phyloP scores from a whole-genome alignment of 2,797 vertebrate genomes.

The Aldrovandia affinis region DNA sequence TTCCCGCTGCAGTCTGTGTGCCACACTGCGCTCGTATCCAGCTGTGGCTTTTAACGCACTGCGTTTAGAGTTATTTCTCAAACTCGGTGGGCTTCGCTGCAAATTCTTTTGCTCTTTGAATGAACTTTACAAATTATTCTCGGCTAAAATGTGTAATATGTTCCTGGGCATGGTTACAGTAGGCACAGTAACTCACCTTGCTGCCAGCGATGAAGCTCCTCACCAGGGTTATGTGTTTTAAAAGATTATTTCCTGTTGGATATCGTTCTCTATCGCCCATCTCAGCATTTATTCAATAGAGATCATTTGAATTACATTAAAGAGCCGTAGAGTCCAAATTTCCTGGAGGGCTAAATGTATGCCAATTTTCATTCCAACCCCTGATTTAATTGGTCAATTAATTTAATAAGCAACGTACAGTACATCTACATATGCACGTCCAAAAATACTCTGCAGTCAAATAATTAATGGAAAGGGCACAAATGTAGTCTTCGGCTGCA shows the following conservation, averaged over 20 bases:
- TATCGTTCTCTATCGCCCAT: background rate
- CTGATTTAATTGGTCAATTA: conserved; percentile 5
- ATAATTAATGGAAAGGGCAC: background rate
- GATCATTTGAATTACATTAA: background rate
- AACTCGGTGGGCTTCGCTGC: too few species aligned
- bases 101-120: background rate
- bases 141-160: background rate
- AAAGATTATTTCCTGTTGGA: too few species aligned
- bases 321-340: background rate
- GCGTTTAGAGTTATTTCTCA: too few species aligned
- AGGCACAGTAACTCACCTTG: background rate
- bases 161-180: background rate
- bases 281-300: background rate
- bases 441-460: background rate
- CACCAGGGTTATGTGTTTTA: background rate
- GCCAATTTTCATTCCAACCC: background rate
- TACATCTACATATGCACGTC: background rate
- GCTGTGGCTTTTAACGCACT: too few species aligned
- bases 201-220: background rate
- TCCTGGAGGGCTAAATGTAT: background rate
- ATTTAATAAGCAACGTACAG: background rate
- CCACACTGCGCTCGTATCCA: too few species aligned
- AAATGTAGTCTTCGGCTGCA: background rate
- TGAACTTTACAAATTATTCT: background rate
- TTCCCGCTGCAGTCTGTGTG: too few species aligned